Percentiles rank a stretch among this genome's conserved stretches.
phyloP scores from a whole-genome alignment of 53 echinoderm and acorn worm genomes.

The Arbacia lixula region DNA sequence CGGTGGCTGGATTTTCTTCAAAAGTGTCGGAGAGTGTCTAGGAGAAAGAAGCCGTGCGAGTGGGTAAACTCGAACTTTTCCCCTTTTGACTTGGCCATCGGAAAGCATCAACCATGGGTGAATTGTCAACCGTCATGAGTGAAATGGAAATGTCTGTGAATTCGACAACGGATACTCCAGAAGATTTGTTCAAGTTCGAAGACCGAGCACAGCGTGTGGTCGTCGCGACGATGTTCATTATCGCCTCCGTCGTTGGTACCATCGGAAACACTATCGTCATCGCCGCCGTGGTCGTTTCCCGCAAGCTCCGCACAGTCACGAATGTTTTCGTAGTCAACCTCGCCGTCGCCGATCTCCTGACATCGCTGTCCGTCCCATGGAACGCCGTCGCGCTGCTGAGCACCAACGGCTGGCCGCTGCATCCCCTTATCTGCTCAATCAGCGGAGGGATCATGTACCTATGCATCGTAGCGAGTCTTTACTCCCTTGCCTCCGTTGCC shows the following conservation, averaged over 20 bases:
- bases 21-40: no score
- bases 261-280: slow-evolving; percentile 87
- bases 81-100: no score
- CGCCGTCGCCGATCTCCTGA: slow-evolving; percentile 83
- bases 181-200: slow-evolving; percentile 30
- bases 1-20: no score
- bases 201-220: slow-evolving; percentile 57
- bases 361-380: slow-evolving; percentile 80
- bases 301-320: slow-evolving; percentile 84
- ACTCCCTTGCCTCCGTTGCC: slow-evolving; percentile 84
- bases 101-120: no score
- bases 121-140: no score
- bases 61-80: no score
- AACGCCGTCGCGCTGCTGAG: slow-evolving; percentile 68
- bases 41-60: no score
- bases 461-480: slow-evolving; percentile 78
- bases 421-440: slow-evolving; percentile 66
- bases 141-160: no score
- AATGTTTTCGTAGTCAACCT: slow-evolving; percentile 97
- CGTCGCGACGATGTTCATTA: slow-evolving; percentile 44
- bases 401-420: slow-evolving; percentile 66
- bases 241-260: slow-evolving; percentile 59
- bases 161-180: no score
- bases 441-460: slow-evolving; percentile 69
- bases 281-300: slow-evolving; percentile 73